phyloP scores from a whole-genome alignment of 1,140 invertebrate species.

The Cotesia typhae region DNA sequence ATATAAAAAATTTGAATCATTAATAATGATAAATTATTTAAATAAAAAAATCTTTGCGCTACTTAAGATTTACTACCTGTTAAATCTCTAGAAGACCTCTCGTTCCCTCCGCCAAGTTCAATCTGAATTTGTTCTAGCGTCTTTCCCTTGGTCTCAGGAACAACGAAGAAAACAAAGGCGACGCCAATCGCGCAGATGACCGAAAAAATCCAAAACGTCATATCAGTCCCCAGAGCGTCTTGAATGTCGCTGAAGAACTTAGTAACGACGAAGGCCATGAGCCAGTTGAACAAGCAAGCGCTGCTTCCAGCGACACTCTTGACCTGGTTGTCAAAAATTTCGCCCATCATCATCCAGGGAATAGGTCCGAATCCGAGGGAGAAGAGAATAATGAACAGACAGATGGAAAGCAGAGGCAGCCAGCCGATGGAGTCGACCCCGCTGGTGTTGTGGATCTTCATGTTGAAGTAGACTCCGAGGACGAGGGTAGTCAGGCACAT shows the following conservation, averaged over 20 bases:
- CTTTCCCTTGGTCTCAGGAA: slow-evolving; percentile 93
- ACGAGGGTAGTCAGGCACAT: slow-evolving; percentile 72
- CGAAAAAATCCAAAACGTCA: slow-evolving; percentile 84
- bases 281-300: slow-evolving; percentile 80
- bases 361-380: slow-evolving; percentile 82
- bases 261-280: slow-evolving; percentile 82
- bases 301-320: slow-evolving; percentile 80
- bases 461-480: slow-evolving; percentile 73
- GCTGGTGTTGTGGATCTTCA: slow-evolving; percentile 65
- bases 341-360: slow-evolving; percentile 82
- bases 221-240: slow-evolving; percentile 67
- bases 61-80: not conserved
- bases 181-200: slow-evolving; percentile 75
- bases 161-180: slow-evolving; percentile 78
- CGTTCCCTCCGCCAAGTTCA: slow-evolving; percentile 62
- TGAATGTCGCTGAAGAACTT: slow-evolving; percentile 77
- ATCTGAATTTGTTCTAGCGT: slow-evolving; percentile 83
- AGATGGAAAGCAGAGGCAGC: slow-evolving; percentile 77
- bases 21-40: too few relatives aligned
- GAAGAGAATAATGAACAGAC: slow-evolving; percentile 81
- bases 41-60: too few relatives aligned
- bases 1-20: too few relatives aligned
- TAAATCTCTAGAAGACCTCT: not conserved
- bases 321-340: slow-evolving; percentile 77
- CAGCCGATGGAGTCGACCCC: slow-evolving; percentile 69